Base-by-base conservation (phyloP, 2,888 invertebrate genomes). In the Druceiella hillmani region DNA sequence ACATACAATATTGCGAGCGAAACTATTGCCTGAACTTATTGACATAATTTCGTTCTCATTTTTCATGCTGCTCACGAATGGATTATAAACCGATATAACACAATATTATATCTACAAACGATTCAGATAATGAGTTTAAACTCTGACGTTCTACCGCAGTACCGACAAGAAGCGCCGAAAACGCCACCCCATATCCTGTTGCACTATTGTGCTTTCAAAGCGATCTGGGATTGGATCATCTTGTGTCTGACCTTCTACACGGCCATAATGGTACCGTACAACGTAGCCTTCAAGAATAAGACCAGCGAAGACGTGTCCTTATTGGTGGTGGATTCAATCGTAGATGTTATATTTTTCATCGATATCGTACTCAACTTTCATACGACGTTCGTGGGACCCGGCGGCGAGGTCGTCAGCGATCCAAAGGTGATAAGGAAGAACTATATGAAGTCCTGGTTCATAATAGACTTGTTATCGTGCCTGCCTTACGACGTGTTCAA, bases 331-430 rank as follows among this genome's bases (percentile, higher is more conserved):
- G 89, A 94, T 74, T 95, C 95, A 52, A 97, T 99, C 61, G 99
- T 99, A 58, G 99, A 99, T 73, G 98, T 99, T 55, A 94, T 99
- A 61, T 99, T 99, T 79, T 99, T 99, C 78, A 95, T 99, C 70
- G 99, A 99, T 77, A 99, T 99, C 69, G 93, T 98, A 64, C 85
- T 99, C 62, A 99, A 99, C 78, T 99, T 99, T 76, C 99, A 99
- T 75, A 99, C 99, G 50, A 99, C 99, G 48, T 99, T 99, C 73
- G 99, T 99, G 56, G 99, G 99, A 32, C 90, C 89, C 38, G 89
- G 89, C 49, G 89, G 89, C 49, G 90, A 91, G 71, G 98, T 99
- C 52, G 97, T 99, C 55, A 95, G 95, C 57, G 99, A 99, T 72
- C 98, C 99, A 11, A 94, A 94, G 67, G 91, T 94, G 54, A 95